Evolutionary conservation across 2,797 vertebrate genomes (phyloP).

Genomic region (Meda fulgida): DNA sequence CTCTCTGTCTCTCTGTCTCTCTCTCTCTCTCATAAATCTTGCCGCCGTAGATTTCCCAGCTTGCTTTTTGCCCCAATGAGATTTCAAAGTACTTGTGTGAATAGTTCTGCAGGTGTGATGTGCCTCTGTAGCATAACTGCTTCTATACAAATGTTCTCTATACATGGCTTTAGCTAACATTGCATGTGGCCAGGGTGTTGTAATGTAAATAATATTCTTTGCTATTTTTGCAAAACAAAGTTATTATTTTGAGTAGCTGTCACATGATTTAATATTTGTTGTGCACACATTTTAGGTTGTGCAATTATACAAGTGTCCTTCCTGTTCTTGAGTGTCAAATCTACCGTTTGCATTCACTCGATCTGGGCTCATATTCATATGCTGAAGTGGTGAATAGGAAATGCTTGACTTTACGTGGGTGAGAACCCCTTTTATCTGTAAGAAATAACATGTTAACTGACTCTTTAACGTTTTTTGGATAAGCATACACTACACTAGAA

Average conservation of each 20-base stretch:
- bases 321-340: conserved; percentile 57
- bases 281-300: conserved; percentile 56
- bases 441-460: conserved; percentile 26
- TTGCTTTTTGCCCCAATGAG: conserved; percentile 59
- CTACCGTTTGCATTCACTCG: conserved; percentile 42
- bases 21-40: conserved; percentile 35
- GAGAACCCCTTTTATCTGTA: conserved; percentile 46
- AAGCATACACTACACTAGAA: conserved; percentile 48
- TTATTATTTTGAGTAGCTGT: conserved; percentile 17
- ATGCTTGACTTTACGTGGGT: conserved; percentile 48
- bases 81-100: conserved; percentile 57
- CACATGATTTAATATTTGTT: conserved; percentile 40
- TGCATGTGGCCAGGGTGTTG: conserved; percentile 56
- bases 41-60: conserved; percentile 39
- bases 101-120: conserved; percentile 52
- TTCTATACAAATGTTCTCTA: conserved; percentile 44
- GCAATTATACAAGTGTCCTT: conserved; percentile 66
- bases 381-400: conserved; percentile 14
- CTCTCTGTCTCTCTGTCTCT: background rate
- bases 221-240: conserved; percentile 1
- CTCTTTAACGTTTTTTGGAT: conserved; percentile 43
- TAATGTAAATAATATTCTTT: conserved; percentile 38
- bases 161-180: conserved; percentile 53
- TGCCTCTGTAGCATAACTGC: conserved; percentile 58
- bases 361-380: conserved; percentile 36